Conservation (phyloP, 1,140 invertebrate genomes). For the Helicoverpa zea region DNA sequence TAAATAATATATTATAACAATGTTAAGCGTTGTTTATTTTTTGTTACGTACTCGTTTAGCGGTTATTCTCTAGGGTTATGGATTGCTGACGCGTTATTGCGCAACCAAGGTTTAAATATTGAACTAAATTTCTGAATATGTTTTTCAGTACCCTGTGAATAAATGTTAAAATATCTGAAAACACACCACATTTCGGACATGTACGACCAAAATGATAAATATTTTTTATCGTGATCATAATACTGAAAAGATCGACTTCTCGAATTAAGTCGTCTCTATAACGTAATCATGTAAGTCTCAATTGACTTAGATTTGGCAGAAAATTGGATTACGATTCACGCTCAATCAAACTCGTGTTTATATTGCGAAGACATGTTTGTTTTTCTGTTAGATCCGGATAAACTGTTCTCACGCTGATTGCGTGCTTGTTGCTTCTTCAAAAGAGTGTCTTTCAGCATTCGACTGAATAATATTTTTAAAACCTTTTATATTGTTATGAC, state of each 20-base stretch:
- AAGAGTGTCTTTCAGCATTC: background rate
- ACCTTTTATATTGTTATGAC: too few species aligned
- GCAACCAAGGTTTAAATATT: too few species aligned
- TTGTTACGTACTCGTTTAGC: constrained; percentile 5
- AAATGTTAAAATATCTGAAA: too few species aligned
- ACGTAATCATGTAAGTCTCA: too few species aligned
- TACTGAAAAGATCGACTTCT: too few species aligned
- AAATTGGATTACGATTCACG: background rate
- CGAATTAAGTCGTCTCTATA: too few species aligned
- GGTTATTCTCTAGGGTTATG: constrained; percentile 5
- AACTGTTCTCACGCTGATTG: constrained; percentile 8
- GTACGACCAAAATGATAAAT: too few species aligned
- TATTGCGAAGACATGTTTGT: constrained; percentile 1
- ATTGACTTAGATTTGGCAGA: background rate
- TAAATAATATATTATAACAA: constrained; percentile 30
- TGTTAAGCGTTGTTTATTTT: constrained; percentile 11
- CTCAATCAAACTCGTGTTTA: constrained; percentile 10
- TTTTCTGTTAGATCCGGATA: background rate
- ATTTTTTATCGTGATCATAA: too few species aligned
- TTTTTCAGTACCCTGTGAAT: too few species aligned
- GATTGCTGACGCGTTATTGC: background rate
- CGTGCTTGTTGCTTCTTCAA: background rate
- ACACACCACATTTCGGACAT: too few species aligned
- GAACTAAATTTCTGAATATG: too few species aligned
- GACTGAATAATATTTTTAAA: too few species aligned